A percentile compares a stretch with the other conserved stretches of the same genome.
phyloP scores from a whole-genome alignment of 30 jellyfish, hydroid and myxozoan species.

The Chironex yamaguchii region DNA sequence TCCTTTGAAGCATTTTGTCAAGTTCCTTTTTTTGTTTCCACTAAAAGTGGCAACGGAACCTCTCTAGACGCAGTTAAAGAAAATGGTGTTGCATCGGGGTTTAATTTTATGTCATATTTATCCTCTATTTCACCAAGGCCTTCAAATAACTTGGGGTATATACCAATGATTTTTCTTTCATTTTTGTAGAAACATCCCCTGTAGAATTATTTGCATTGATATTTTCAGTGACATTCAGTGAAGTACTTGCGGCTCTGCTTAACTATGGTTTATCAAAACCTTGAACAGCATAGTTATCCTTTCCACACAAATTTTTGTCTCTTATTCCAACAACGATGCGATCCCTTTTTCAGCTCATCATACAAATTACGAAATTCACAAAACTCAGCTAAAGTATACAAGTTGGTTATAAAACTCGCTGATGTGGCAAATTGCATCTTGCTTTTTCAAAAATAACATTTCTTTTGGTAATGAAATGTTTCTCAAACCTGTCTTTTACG shows the following conservation, averaged over 20 bases:
- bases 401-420: slow-evolving; percentile 21
- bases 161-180: not conserved
- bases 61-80: slow-evolving; percentile 65
- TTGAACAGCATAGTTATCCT: too few species aligned
- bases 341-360: slow-evolving; percentile 40
- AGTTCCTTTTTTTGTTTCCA: slow-evolving; percentile 44
- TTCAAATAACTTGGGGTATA: slow-evolving; percentile 21
- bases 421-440: slow-evolving; percentile 6
- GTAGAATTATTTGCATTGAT: too few species aligned
- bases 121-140: slow-evolving; percentile 41
- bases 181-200: too few species aligned
- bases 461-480: slow-evolving; percentile 3
- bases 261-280: too few species aligned
- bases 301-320: slow-evolving; percentile 41
- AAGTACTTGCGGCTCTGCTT: too few species aligned
- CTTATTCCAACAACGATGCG: slow-evolving; percentile 51
- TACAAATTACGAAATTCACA: slow-evolving; percentile 4
- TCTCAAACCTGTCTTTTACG: slow-evolving; percentile 9
- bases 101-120: slow-evolving; percentile 3
- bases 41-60: slow-evolving; percentile 62
- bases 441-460: slow-evolving; percentile 37
- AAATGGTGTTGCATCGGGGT: slow-evolving; percentile 34
- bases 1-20: slow-evolving; percentile 52
- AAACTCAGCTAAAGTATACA: slow-evolving; percentile 25
- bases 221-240: too few species aligned